These are phyloP conservation scores for Cololabis saira DNA, from an alignment of 2,113 vertebrate genomes.

Conservation along the genomic window DNA sequence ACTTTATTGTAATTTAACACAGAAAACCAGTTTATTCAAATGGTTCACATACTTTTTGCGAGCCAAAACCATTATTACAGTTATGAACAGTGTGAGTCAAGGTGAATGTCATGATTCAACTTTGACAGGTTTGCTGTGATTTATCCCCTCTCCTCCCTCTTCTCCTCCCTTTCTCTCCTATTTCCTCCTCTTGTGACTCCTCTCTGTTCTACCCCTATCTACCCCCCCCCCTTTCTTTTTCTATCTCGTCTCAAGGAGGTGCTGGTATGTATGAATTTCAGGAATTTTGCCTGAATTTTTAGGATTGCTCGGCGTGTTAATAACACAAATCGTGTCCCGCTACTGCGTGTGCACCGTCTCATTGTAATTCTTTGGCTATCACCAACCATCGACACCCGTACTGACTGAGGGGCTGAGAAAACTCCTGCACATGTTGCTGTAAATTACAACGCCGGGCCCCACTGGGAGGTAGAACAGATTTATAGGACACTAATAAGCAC, in stretches of 20 bases:
- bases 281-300: conserved; percentile 20
- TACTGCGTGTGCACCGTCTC: neutral
- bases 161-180: conserved; percentile 35
- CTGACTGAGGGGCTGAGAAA: conserved; percentile 33
- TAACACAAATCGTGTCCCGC: no score
- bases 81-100: conserved; percentile 33
- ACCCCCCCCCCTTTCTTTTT: neutral
- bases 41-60: neutral
- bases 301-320: no score
- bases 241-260: conserved; percentile 26
- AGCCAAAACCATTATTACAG: conserved; percentile 45
- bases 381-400: neutral
- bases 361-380: conserved; percentile 7
- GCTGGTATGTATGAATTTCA: conserved; percentile 41
- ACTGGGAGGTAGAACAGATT: conserved; percentile 64
- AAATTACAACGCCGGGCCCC: conserved; percentile 57
- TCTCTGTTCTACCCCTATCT: neutral
- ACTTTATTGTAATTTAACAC: no score
- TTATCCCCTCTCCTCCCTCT: conserved; percentile 51
- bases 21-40: no score
- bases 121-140: conserved; percentile 46
- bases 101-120: conserved; percentile 60
- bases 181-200: conserved; percentile 47
- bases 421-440: conserved; percentile 49
- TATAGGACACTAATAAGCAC: conserved; percentile 72